Percentiles rank a stretch among this genome's conserved stretches.
phyloP scores from a whole-genome alignment of 2,797 vertebrate genomes.

The Varecia variegata region DNA sequence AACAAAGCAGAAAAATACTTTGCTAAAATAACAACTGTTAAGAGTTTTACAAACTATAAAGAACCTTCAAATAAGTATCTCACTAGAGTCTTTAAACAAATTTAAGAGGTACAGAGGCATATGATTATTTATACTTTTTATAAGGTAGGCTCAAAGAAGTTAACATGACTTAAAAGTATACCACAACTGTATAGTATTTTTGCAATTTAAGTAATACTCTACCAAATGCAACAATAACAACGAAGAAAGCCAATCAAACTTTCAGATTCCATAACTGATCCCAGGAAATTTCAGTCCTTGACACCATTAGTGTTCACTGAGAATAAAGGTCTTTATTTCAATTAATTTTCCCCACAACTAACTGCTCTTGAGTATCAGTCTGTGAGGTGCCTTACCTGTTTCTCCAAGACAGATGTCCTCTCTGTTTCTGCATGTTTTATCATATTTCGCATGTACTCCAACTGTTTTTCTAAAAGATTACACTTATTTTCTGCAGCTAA shows the following conservation, averaged over 20 bases:
- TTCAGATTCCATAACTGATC: neutral
- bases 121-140: neutral
- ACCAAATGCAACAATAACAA: neutral
- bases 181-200: neutral
- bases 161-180: neutral
- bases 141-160: neutral
- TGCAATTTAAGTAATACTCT: conserved; percentile 31
- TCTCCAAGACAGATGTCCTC: conserved; percentile 87
- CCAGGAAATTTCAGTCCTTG: neutral
- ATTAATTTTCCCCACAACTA: neutral
- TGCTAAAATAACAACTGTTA: neutral
- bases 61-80: neutral
- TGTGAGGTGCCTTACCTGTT: conserved; percentile 86
- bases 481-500: conserved; percentile 92
- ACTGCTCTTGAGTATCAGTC: neutral
- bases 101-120: neutral
- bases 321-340: neutral
- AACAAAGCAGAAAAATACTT: neutral
- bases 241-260: neutral
- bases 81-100: neutral
- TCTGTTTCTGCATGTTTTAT: conserved; percentile 90
- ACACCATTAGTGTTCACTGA: neutral
- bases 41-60: neutral
- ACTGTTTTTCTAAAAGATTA: conserved; percentile 91
- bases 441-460: conserved; percentile 93